Evolutionary conservation across 2,888 invertebrate genomes (phyloP), one percentile per base, ranked within the genome.

Genomic region (Leptinotarsa rubiginosa): DNA sequence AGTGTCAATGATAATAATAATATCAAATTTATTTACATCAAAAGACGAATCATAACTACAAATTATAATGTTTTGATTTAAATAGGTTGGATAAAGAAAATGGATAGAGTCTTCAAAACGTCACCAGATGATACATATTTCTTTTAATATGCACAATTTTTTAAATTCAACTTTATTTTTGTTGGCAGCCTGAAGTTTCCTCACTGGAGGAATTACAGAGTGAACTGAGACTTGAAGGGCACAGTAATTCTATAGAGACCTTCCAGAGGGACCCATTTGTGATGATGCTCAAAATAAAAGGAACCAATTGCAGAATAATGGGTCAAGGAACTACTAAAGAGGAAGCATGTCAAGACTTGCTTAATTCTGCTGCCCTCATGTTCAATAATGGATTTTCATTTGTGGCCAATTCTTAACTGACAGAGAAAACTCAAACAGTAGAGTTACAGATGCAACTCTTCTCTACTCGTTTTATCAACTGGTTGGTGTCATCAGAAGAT

Each of bases 191-290:
- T n/a, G 67, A 47, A n/a, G 66, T 73, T 41, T 22, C 41, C 22
- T 70, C 75, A 1, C 18, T 75, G 56, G 77, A 77, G 16, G 77
- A 79, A 50, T 69, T 78, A 56, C 59, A 50, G 16, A 18, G 16
- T 10, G 20, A 67, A 41, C 62, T 79, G n/a, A 18, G 66, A 50
- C 66, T 67, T 65, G 25, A 22, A 18, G 75, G 73, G 4, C 59
- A 74, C 31, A 18, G 13, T 41, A 69, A 69, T 50, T 59, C 65
- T 47, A 0, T 77, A 16, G 64, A 72, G 62, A 62, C 56, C 20
- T 76, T 79, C 41, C 78, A 79, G 70, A 54, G 20, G 4, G 16
- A 70, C 13, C 78, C 79, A 13, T 74, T 69, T 62, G 76, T 79
- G 18, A 56, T 76, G 31, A 69, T 69, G 64, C 50, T 79, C 41